Conservation (phyloP, 1,140 invertebrate genomes). For the Cyrtorhinus lividipennis region DNA sequence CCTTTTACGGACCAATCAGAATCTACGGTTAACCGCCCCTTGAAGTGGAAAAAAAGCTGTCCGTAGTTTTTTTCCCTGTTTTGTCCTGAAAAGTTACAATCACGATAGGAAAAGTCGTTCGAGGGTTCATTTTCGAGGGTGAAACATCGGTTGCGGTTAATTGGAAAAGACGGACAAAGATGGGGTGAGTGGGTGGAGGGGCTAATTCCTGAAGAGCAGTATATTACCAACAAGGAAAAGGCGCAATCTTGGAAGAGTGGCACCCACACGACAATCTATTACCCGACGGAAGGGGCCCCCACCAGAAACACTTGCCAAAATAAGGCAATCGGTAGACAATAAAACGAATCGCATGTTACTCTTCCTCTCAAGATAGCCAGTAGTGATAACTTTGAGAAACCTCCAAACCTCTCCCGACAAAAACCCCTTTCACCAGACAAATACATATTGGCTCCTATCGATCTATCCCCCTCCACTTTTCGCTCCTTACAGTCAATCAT, state of each 20-base stretch:
- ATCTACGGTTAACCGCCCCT: background rate
- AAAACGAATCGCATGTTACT: background rate
- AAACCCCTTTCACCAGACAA: background rate
- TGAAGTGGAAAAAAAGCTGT: background rate
- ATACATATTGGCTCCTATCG: background rate
- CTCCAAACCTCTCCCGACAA: background rate
- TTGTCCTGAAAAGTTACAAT: background rate
- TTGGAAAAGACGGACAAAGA: background rate
- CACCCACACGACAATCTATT: background rate
- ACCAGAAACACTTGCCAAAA: background rate
- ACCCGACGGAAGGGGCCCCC: background rate
- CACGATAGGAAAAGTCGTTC: background rate
- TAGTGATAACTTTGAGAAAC: background rate
- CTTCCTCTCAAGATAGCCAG: background rate
- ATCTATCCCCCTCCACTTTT: background rate
- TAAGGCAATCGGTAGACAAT: background rate
- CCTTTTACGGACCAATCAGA: background rate
- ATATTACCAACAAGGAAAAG: background rate
- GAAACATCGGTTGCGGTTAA: background rate
- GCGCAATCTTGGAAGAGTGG: background rate
- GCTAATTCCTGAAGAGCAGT: background rate
- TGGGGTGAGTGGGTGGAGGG: background rate
- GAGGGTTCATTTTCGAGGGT: background rate
- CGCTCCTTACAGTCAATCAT: background rate
- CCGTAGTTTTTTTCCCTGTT: background rate